These are phyloP conservation scores for Saturnia pavonia DNA, from an alignment of 2,888 invertebrate genomes.

Conservation along the genomic window DNA sequence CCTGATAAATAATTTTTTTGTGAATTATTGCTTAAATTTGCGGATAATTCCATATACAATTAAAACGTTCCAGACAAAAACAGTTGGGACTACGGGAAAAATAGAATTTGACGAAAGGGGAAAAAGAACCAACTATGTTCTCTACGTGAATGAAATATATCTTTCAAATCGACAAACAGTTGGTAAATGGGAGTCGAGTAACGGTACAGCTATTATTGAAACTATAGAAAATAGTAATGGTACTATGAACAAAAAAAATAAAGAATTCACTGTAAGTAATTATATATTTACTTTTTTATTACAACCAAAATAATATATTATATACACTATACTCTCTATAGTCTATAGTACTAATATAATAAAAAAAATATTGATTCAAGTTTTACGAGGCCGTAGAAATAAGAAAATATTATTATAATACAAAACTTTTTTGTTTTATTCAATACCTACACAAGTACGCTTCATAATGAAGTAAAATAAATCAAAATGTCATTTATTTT, in stretches of 20 bases:
- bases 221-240: conserved; percentile 46
- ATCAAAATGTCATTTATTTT: conserved; percentile 9
- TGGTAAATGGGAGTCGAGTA: conserved; percentile 63
- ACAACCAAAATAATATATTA: too few relatives aligned
- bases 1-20: not conserved
- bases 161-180: conserved; percentile 49
- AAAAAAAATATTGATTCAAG: not conserved
- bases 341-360: not conserved
- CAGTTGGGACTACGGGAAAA: conserved; percentile 85
- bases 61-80: conserved; percentile 77
- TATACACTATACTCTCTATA: too few relatives aligned
- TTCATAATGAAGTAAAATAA: not conserved
- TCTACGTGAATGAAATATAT: conserved; percentile 85
- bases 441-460: too few relatives aligned
- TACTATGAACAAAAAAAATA: conserved; percentile 56
- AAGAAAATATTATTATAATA: not conserved
- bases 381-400: not conserved
- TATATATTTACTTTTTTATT: not conserved
- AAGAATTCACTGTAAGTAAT: conserved; percentile 83
- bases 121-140: conserved; percentile 84
- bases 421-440: too few relatives aligned
- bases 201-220: conserved; percentile 80
- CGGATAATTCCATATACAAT: not conserved
- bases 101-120: conserved; percentile 87
- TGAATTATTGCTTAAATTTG: not conserved